Base-by-base conservation (phyloP, 2,113 vertebrate species). In the Semnornis frantzii region DNA sequence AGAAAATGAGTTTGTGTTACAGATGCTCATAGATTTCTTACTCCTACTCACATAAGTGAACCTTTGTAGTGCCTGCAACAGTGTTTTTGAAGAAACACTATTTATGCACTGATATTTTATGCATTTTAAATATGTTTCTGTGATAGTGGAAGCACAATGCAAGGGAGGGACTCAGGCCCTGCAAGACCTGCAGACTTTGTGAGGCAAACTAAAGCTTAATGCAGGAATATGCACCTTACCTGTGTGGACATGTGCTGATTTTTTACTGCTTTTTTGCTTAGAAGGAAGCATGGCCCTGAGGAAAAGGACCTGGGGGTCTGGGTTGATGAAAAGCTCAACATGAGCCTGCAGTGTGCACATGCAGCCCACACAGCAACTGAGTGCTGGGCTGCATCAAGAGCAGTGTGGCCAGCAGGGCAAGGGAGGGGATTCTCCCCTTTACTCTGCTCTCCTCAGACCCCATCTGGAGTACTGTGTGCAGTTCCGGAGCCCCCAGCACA, bases 221-320 rank as follows among this genome's bases (percentile, higher is more conserved):
- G 3, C n/a, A 54, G 62, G 70, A 24, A 33, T 63, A 4, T 30
- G 42, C 20, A 8, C 60, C 54, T 94, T 33, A 44, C 39, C 86
- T 81, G 39, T 62, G 44, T 39, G 74, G 84, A 11, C 13, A 30
- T 48, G 33, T 93, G 42, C 54, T 69, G 28, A 3, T 24, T 58
- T 85, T 92, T 89, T 76, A 73, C 55, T 85, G 75, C 66, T n/a
- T 79, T 28, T 89, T 82, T 89, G 48, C 78, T 76, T 74, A 79
- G 55, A 0, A 0, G 30, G 55, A 91, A 72, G 39, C 1, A 0
- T 84, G 55, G 34, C n/a, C n/a, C n/a, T n/a, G n/a, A n/a, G n/a
- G n/a, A n/a, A n/a, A n/a, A n/a, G n/a, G n/a, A n/a, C n/a, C n/a
- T n/a, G n/a, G n/a, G n/a, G n/a, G n/a, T n/a, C n/a, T n/a, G n/a